Base-by-base conservation (phyloP, 2,113 vertebrate genomes). In the Manacus vitellinus region DNA sequence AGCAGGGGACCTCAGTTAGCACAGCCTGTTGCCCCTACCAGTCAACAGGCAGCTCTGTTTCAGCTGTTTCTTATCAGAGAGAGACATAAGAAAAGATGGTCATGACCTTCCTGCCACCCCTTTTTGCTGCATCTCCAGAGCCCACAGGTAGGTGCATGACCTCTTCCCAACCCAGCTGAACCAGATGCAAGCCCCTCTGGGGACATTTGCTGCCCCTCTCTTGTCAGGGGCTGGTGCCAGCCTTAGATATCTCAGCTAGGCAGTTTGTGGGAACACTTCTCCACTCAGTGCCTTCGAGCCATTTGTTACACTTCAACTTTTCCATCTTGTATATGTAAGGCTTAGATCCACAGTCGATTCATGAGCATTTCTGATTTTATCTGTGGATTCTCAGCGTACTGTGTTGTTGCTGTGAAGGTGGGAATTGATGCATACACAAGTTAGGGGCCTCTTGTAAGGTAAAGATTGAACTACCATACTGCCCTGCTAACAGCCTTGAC, bases 391-490 rank as follows among this genome's bases (percentile, higher is more conserved):
- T 1, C 67, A 61, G 12, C 1, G 9, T 56, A 41, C n/a, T 52
- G 13, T 70, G 28, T 22, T 70, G 23, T 39, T 70, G 28, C 19
- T 70, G 23, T 35, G 56, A 67, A 78, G 28, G 23, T 43, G 12
- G 10, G 23, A 25, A 30, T 4, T 24, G 16, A 72, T 0, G 1
- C 35, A 10, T 14, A 14, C 16, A 9, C 4, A 4, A 87, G 11
- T 49, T n/a, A 28, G 28, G 19, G 13, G 2, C 3, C 12, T 19
- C 22, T 27, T 19, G 46, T 37, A 66, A 79, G 14, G 2, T 67
- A 71, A n/a, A 61, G 41, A 44, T 5, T 37, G 35, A 90, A 47
- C 16, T 41, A 35, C 7, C 10, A 52, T 51, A 23, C 8, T 75
- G 58, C 24, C 30, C 19, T 85, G 12, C 49, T 73, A 51, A 76